These are phyloP conservation scores for Holacanthella duospinosa DNA, from an alignment of 2,888 invertebrate species.

Conservation along the genomic window DNA sequence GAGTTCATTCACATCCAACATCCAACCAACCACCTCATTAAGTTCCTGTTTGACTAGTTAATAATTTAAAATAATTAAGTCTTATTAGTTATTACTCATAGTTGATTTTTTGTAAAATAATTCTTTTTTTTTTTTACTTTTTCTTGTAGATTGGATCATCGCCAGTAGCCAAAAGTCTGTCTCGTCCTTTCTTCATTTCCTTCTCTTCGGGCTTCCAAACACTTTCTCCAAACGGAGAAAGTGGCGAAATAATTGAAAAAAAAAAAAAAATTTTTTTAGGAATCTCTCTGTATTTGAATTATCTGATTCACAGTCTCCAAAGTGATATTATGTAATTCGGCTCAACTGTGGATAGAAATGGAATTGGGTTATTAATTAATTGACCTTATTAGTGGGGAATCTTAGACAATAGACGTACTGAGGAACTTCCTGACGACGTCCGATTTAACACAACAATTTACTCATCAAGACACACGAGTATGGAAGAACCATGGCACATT, in stretches of 20 bases:
- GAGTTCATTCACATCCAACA: constrained; percentile 33
- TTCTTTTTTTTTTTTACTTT: constrained; percentile 16
- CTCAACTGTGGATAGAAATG: neutral
- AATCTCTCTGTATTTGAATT: no score
- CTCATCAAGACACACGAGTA: neutral
- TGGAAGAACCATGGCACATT: neutral
- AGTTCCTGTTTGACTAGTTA: constrained; percentile 16
- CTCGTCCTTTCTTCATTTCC: constrained; percentile 30
- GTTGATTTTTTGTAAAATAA: constrained; percentile 6
- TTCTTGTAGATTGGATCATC: constrained; percentile 28
- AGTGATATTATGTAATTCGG: no score
- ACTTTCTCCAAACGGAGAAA: constrained; percentile 12
- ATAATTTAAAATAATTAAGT: no score
- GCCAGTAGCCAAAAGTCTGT: constrained; percentile 37
- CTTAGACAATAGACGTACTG: neutral
- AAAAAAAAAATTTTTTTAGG: no score
- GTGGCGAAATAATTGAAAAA: no score
- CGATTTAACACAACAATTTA: neutral
- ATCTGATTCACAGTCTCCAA: no score
- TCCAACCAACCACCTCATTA: no score
- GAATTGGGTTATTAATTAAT: constrained; percentile 14
- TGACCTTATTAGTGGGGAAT: neutral
- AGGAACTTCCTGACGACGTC: neutral
- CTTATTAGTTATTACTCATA: no score
- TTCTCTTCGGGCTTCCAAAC: constrained; percentile 25